These are phyloP conservation scores for Nannospalax galili DNA, from an alignment of 2,113 vertebrate species.

Conservation along the genomic window DNA sequence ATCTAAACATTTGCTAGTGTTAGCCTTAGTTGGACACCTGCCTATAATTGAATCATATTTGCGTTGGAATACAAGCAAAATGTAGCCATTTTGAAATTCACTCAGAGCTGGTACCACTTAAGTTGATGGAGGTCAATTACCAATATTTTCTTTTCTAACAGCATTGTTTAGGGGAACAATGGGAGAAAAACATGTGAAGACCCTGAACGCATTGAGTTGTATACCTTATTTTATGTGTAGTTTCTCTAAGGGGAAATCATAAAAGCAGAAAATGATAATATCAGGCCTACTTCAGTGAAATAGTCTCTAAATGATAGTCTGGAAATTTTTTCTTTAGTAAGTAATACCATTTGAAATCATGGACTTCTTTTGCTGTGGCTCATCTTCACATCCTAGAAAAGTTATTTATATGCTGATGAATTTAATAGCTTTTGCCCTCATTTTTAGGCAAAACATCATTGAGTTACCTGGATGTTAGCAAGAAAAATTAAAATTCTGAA, in stretches of 20 bases:
- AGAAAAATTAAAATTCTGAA: conserved; percentile 74
- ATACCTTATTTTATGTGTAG: conserved; percentile 57
- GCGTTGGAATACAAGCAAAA: neutral
- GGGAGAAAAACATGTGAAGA: conserved; percentile 43
- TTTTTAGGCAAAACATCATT: conserved; percentile 56
- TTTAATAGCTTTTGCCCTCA: conserved; percentile 69
- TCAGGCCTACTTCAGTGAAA: conserved; percentile 64
- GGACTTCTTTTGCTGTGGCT: conserved; percentile 65
- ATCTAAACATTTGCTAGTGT: neutral
- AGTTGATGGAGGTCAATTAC: conserved; percentile 18
- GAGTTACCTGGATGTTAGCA: conserved; percentile 63
- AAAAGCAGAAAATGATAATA: conserved; percentile 66
- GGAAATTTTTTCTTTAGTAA: conserved; percentile 65
- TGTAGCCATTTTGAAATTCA: conserved; percentile 48
- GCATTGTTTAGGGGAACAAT: conserved; percentile 48
- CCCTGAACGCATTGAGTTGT: conserved; percentile 44
- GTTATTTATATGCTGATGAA: conserved; percentile 75
- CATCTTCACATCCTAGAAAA: conserved; percentile 67
- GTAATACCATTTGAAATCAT: conserved; percentile 62
- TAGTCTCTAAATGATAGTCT: conserved; percentile 63
- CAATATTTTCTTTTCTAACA: conserved; percentile 24
- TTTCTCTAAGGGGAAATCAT: conserved; percentile 56
- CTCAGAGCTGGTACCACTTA: neutral
- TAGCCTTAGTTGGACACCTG: neutral
- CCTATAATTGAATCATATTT: neutral